Conservation (phyloP, 1,140 invertebrate genomes). For the Cotesia typhae region DNA sequence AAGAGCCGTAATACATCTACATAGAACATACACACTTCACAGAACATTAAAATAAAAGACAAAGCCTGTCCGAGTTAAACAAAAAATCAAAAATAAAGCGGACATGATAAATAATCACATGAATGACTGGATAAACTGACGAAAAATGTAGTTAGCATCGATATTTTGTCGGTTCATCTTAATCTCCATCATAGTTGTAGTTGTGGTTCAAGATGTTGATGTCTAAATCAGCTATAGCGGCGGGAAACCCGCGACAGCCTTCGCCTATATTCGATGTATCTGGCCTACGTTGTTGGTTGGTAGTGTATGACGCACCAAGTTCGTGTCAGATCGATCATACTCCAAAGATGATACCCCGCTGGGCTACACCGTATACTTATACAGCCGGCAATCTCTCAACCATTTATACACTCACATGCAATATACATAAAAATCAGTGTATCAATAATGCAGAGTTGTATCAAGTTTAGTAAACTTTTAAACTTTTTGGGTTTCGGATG, state of each 20-base stretch:
- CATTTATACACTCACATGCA: too few relatives aligned
- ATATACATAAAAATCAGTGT: too few relatives aligned
- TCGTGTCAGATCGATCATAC: constrained; percentile 57
- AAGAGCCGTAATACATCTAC: neutral
- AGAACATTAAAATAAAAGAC: neutral
- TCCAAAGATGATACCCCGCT: constrained; percentile 47
- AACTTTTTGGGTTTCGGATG: too few relatives aligned
- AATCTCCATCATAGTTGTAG: neutral
- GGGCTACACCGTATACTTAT: constrained; percentile 48
- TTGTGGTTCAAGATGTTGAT: neutral
- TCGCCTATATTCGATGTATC: neutral
- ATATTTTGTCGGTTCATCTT: too few relatives aligned
- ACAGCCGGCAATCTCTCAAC: constrained; percentile 35
- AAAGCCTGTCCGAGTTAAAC: too few relatives aligned
- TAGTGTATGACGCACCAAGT: constrained; percentile 52
- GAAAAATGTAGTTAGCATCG: neutral
- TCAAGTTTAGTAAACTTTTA: too few relatives aligned
- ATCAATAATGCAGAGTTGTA: too few relatives aligned
- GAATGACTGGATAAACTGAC: neutral
- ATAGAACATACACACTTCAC: neutral
- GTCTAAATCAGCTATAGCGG: constrained; percentile 6
- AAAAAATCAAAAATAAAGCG: too few relatives aligned
- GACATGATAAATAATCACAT: too few relatives aligned
- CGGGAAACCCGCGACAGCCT: neutral
- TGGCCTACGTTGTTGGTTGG: neutral